Evolutionary conservation across 2,113 vertebrate species (phyloP).

Genomic region (Muntiacus reevesi): DNA sequence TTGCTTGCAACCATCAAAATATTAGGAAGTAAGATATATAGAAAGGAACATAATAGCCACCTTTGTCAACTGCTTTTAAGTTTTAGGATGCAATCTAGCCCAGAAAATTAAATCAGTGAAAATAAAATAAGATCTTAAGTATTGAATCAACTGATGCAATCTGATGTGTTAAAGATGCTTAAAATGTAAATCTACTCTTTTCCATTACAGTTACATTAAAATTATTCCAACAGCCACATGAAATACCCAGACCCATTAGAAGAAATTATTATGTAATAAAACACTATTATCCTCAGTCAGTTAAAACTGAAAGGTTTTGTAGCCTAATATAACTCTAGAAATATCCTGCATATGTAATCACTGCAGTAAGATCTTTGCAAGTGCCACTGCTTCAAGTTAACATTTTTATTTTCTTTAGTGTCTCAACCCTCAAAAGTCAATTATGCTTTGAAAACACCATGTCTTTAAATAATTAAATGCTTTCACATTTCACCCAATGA

Average conservation of each 20-base stretch:
- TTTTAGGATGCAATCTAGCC: not conserved
- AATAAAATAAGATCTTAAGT: not conserved
- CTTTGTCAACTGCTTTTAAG: not conserved
- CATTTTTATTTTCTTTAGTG: not conserved
- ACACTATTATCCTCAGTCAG: conserved; percentile 21
- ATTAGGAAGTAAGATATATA: not conserved
- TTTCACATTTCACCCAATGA: conserved; percentile 38
- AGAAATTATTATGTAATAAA: conserved; percentile 50
- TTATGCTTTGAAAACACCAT: conserved; percentile 52
- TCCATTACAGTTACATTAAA: conserved; percentile 14
- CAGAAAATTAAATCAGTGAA: not conserved
- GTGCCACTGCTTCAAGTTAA: conserved; percentile 2
- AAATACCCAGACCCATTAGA: conserved; percentile 42
- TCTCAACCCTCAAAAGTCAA: conserved; percentile 46
- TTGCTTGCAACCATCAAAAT: not conserved
- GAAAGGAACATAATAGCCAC: not conserved
- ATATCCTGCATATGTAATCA: not conserved
- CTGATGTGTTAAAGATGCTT: not conserved
- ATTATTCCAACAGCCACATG: not conserved
- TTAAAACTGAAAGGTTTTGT: not conserved
- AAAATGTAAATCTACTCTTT: conserved; percentile 48
- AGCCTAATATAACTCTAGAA: not conserved
- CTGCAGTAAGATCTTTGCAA: not conserved
- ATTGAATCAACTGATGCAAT: not conserved
- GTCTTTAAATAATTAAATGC: conserved; percentile 60